Percentiles rank a stretch among this genome's conserved stretches.
Evolutionary conservation across 1,140 invertebrate genomes (phyloP).

Genomic region (Cotesia typhae): DNA sequence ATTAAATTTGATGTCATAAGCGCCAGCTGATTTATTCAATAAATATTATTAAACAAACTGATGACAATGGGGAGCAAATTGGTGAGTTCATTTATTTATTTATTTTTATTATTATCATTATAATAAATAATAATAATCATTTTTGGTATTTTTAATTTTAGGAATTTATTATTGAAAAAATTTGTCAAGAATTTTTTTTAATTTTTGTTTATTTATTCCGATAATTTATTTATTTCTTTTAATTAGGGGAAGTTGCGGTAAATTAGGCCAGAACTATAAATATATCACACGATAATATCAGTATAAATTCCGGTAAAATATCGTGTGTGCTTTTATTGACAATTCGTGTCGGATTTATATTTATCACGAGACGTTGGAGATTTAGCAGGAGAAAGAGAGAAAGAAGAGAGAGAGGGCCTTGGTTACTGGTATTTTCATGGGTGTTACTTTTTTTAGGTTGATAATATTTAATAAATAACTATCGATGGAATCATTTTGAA

Average conservation of each 20-base stretch:
- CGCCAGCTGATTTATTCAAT: slow-evolving; percentile 24
- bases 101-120: too few relatives aligned
- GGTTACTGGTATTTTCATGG: slow-evolving; percentile 43
- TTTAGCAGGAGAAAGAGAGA: background rate
- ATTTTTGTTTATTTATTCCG: slow-evolving; percentile 10
- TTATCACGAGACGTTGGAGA: background rate
- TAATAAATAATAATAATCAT: too few relatives aligned
- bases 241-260: background rate
- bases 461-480: slow-evolving; percentile 9
- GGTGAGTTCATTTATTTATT: slow-evolving; percentile 44
- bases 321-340: background rate
- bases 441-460: slow-evolving; percentile 49
- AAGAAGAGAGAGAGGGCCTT: too few relatives aligned
- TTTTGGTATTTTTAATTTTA: too few relatives aligned
- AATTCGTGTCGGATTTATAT: slow-evolving; percentile 25
- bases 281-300: background rate
- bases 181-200: slow-evolving; percentile 16
- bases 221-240: background rate
- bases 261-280: background rate
- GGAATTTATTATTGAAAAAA: too few relatives aligned
- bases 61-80: slow-evolving; percentile 48
- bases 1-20: too few relatives aligned
- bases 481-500: slow-evolving; percentile 15
- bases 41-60: slow-evolving; percentile 52
- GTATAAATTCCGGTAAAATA: background rate